Evolutionary conservation across 2,888 invertebrate genomes (phyloP).

Genomic region (Rotaria socialis): DNA sequence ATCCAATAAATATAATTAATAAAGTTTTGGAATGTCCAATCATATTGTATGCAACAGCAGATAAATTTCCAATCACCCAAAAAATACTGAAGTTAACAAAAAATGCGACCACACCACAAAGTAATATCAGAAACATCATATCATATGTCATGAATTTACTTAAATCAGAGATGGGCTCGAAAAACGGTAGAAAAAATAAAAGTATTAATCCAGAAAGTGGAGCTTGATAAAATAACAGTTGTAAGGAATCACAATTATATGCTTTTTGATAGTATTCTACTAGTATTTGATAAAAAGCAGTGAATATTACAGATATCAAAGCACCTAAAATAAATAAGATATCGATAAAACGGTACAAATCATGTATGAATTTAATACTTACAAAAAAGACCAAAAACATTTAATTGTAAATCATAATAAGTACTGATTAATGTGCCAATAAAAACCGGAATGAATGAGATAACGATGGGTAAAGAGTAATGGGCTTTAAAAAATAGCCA

Average conservation of each 20-base stretch:
- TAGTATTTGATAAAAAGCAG: constrained; percentile 1
- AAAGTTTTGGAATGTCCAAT: constrained; percentile 22
- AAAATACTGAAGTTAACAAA: constrained; percentile 17
- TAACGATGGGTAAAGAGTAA: not conserved
- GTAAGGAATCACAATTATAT: constrained; percentile 31
- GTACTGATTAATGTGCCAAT: constrained; percentile 24
- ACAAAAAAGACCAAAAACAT: not conserved
- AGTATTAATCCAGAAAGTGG: constrained; percentile 12
- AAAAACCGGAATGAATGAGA: constrained; percentile 6
- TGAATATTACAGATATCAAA: not conserved
- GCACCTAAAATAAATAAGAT: not conserved
- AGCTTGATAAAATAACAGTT: constrained; percentile 35
- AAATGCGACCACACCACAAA: not conserved
- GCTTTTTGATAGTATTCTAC: constrained; percentile 18
- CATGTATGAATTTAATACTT: not conserved
- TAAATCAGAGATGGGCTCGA: not conserved
- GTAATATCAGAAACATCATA: not conserved
- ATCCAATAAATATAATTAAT: constrained; percentile 29
- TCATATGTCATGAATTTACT: not conserved
- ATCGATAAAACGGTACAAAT: not conserved
- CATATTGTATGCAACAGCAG: constrained; percentile 31
- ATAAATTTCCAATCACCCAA: constrained; percentile 36
- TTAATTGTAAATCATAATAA: constrained; percentile 34
- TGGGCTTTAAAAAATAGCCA: not conserved
- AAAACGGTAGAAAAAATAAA: not conserved